Evolutionary conservation across 1,140 invertebrate species (phyloP).

Genomic region (Agrypnia vestita): DNA sequence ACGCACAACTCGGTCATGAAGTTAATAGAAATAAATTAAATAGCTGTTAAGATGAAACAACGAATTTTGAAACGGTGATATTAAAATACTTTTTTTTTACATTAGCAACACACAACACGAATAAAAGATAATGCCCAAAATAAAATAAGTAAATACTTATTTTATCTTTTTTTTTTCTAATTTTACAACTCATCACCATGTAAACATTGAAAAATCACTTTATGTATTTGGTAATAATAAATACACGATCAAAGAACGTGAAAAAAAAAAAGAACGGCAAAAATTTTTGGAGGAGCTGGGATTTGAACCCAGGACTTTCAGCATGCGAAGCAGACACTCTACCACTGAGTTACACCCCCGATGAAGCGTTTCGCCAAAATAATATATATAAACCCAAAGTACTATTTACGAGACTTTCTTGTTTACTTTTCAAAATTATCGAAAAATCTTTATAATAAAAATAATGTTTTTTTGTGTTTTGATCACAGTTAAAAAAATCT

Average conservation of each 20-base stretch:
- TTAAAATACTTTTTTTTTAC: too few relatives aligned
- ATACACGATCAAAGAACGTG: neutral
- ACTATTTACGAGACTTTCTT: neutral
- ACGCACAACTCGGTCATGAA: neutral
- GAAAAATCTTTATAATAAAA: too few relatives aligned
- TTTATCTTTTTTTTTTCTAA: too few relatives aligned
- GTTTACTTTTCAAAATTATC: neutral
- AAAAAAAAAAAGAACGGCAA: conserved; percentile 61
- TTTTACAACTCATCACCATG: too few relatives aligned
- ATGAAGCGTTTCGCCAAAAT: neutral
- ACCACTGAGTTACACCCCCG: conserved; percentile 81
- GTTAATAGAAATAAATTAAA: neutral
- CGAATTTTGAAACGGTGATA: neutral
- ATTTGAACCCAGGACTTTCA: conserved; percentile 82
- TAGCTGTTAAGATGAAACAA: neutral
- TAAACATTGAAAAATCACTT: too few relatives aligned
- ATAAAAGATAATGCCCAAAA: too few relatives aligned
- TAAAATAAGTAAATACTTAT: too few relatives aligned
- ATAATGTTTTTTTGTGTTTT: too few relatives aligned
- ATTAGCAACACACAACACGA: too few relatives aligned
- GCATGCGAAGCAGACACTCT: conserved; percentile 82
- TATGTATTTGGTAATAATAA: too few relatives aligned
- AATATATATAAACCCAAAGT: conserved; percentile 16
- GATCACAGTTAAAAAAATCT: too few relatives aligned
- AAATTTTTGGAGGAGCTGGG: conserved; percentile 75